phyloP scores from a whole-genome alignment of 92 coral and sea anemone species.

The Zoanthus solanderi region DNA sequence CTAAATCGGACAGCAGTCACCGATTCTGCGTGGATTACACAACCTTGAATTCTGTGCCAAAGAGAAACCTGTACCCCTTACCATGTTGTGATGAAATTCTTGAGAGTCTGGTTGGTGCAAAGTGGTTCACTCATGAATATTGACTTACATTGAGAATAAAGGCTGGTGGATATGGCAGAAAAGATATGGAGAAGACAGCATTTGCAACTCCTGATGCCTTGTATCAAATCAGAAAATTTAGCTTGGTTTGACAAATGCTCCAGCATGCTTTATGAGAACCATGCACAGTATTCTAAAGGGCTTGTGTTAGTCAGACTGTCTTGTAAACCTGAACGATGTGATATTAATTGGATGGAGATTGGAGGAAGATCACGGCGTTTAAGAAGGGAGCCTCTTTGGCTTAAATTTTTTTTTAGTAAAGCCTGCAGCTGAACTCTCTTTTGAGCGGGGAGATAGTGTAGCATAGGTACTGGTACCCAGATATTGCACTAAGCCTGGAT shows the following conservation, averaged over 20 bases:
- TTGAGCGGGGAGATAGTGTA: too few relatives aligned
- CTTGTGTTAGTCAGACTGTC: too few relatives aligned
- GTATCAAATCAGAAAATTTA: conserved; percentile 47
- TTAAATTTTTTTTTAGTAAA: too few relatives aligned
- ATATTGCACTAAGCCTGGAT: too few relatives aligned
- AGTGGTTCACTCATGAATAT: conserved; percentile 48
- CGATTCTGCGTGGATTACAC: conserved; percentile 47
- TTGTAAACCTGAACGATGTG: too few relatives aligned
- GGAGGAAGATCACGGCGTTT: too few relatives aligned
- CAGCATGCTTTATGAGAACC: conserved; percentile 37
- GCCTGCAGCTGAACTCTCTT: too few relatives aligned
- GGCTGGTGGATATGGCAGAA: conserved; percentile 51
- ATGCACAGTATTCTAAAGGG: too few relatives aligned
- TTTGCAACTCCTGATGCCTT: conserved; percentile 50
- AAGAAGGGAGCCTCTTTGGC: too few relatives aligned
- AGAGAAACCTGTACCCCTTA: conserved; percentile 35
- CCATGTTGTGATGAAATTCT: conserved; percentile 59
- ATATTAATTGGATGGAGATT: too few relatives aligned
- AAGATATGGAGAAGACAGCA: conserved; percentile 57
- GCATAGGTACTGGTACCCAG: too few relatives aligned
- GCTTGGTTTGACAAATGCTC: conserved; percentile 62
- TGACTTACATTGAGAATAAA: conserved; percentile 48
- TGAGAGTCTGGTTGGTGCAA: conserved; percentile 54
- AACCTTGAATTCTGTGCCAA: background rate
- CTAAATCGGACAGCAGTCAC: conserved; percentile 39